phyloP scores from a whole-genome alignment of 2,113 vertebrate genomes.

The Megaceryle maxima region DNA sequence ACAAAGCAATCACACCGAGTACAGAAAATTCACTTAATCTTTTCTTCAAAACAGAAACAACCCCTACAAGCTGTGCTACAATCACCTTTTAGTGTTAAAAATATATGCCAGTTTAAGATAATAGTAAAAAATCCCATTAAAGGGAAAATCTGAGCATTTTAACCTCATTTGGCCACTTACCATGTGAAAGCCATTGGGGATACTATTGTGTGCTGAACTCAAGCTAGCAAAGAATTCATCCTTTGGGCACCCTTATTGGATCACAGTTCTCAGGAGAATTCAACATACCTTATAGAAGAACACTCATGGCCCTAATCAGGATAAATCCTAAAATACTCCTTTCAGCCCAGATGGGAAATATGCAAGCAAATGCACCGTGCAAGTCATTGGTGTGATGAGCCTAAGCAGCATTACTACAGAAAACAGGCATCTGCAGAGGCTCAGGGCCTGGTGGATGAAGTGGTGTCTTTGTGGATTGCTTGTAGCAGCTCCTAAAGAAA shows the following conservation, averaged over 20 bases:
- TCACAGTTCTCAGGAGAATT: neutral
- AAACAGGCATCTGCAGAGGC: neutral
- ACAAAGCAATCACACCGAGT: neutral
- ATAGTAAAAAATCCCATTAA: neutral
- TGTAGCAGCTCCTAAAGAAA: neutral
- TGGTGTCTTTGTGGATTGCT: neutral
- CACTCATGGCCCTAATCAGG: neutral
- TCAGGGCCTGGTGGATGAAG: neutral
- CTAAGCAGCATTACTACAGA: neutral
- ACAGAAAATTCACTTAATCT: neutral
- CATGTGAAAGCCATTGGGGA: neutral
- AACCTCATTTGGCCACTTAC: neutral
- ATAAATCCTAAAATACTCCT: neutral
- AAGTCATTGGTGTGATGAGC: neutral
- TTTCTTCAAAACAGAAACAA: neutral
- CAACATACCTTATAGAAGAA: rapidly evolving
- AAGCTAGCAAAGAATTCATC: neutral
- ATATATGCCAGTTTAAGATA: neutral
- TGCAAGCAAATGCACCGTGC: neutral
- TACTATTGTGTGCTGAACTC: neutral
- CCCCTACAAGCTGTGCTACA: neutral
- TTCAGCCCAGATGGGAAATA: neutral
- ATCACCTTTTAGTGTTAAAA: neutral
- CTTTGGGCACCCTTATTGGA: neutral
- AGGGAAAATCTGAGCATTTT: neutral